Conservation (phyloP, 2,113 vertebrate species). For the rat (Rattus norvegicus) region GRCr8 NC_086039.1:75060001-75060500, state of each 20-base stretch:
- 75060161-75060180: background rate
- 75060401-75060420: slow-evolving; percentile 8
- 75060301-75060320: background rate
- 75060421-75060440: background rate
- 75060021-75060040: background rate
- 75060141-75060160: background rate
- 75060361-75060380: slow-evolving; percentile 13
- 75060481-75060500: background rate
- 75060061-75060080: background rate
- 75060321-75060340: slow-evolving; percentile 34
- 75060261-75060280: background rate
- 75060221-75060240: too few species aligned
- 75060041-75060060: background rate
- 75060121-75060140: background rate
- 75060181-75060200: background rate
- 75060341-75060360: slow-evolving; percentile 37
- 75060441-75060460: background rate
- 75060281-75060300: background rate
- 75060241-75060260: background rate
- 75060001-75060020: background rate
- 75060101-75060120: background rate
- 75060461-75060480: background rate
- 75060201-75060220: background rate
- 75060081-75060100: background rate
- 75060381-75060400: slow-evolving; percentile 49